A percentile compares a stretch with the other conserved stretches of the same genome.
These are phyloP conservation scores for Drosophila sp. DNA, from an alignment of 1,140 invertebrate species.

Conservation along the genomic window DNA sequence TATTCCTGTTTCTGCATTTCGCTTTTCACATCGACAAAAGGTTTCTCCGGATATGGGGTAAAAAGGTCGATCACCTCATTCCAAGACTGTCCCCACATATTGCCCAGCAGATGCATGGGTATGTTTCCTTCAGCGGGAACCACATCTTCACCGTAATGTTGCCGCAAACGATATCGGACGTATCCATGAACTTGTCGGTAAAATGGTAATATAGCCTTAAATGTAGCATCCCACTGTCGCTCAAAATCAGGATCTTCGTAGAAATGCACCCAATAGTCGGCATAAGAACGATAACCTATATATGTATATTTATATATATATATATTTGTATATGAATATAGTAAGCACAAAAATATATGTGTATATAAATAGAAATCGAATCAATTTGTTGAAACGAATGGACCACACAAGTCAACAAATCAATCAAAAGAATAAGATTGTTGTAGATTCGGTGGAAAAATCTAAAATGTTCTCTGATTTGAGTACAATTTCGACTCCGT, in stretches of 20 bases:
- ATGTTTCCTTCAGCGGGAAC: conserved; percentile 75
- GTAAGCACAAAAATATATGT: conserved; percentile 13
- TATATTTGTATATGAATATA: neutral
- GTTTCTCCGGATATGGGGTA: conserved; percentile 87
- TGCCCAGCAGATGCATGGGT: conserved; percentile 82
- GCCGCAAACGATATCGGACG: conserved; percentile 85
- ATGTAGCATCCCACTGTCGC: conserved; percentile 83
- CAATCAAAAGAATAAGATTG: neutral
- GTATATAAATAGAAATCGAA: conserved; percentile 20
- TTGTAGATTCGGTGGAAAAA: neutral
- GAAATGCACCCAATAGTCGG: conserved; percentile 84
- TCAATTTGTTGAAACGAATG: neutral
- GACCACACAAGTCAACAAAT: conserved; percentile 2
- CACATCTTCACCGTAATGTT: conserved; percentile 83
- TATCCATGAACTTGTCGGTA: conserved; percentile 87
- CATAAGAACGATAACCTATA: conserved; percentile 72
- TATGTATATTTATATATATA: neutral
- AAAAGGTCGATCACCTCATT: conserved; percentile 87
- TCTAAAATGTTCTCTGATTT: neutral
- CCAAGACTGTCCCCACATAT: conserved; percentile 93
- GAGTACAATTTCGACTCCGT: neutral
- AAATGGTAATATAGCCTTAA: conserved; percentile 85
- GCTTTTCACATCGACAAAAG: conserved; percentile 86
- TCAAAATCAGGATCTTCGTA: conserved; percentile 85
- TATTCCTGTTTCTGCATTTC: conserved; percentile 81